phyloP scores from a whole-genome alignment of 2,113 vertebrate genomes.

The Gymnarchus niloticus region DNA sequence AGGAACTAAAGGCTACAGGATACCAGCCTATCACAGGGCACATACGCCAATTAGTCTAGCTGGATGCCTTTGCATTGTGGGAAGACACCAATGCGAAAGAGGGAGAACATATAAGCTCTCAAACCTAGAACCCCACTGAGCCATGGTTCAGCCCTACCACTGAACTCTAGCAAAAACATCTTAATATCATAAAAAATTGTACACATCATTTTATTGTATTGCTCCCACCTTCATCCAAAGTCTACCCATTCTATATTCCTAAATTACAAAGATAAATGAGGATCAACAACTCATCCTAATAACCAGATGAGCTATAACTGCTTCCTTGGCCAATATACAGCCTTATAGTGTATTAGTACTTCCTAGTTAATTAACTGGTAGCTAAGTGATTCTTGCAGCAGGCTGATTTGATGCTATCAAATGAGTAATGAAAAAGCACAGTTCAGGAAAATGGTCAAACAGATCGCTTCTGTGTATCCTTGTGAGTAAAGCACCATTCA shows the following conservation, averaged over 20 bases:
- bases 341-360: not conserved
- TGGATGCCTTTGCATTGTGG: not conserved
- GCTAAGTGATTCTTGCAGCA: too few relatives aligned
- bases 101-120: not conserved
- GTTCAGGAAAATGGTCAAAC: not conserved
- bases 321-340: not conserved
- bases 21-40: not conserved
- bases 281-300: not conserved
- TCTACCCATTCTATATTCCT: not conserved
- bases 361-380: not conserved
- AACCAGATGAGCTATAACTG: not conserved
- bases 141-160: not conserved
- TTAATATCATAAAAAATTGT: too few relatives aligned
- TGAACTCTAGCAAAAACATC: too few relatives aligned
- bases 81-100: not conserved
- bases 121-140: not conserved
- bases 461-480: not conserved
- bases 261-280: not conserved
- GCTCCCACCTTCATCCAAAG: not conserved
- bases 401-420: too few relatives aligned
- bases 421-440: not conserved
- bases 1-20: not conserved
- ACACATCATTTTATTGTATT: too few relatives aligned
- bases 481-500: not conserved
- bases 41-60: not conserved